Base-by-base conservation (phyloP, 2,113 vertebrate species). In the Cygnus atratus region DNA sequence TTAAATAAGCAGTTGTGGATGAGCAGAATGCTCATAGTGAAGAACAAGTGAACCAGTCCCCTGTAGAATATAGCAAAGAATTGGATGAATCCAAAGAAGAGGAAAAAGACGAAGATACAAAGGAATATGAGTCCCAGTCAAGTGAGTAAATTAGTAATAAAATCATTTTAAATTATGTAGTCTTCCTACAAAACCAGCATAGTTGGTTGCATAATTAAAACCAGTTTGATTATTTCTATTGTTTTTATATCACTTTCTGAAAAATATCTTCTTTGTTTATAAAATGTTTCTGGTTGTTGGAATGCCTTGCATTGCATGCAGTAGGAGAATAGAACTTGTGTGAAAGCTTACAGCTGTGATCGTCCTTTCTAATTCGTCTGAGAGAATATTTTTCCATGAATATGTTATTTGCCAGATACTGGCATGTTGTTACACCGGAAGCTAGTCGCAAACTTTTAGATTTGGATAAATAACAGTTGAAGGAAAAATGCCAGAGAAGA, bases 51-150 rank as follows among this genome's bases (percentile, higher is more conserved):
- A 98, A 97, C 61, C 98, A 98, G 6, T 98, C 99, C 6, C 97
- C 98, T 0, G 54, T 98, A 70, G 98, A 98, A 61, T 98, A 99
- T 82, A 98, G 96, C 90, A 99, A 99, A 96, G 99, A 99, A 95
- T 96, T 98, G 91, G 98, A 99, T 26, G 99, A 99, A 76, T 98
- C 98, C 93, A 98, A 98, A 92, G 98, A 99, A 84, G 98, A 98
- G 3, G 98, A 99, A 91, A 99, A 99, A 94, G 99, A 99, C 1
- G 99, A 99, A 86, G 99, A 99, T 95, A 98, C 98, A 22, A 99
- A 98, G 94, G 99, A 99, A 33, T 97, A 97, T 71, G 98, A 98
- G 84, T 94, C 97, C 6, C 94, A 98, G 35, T 93, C 98, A 46
- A 96, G 99, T 99, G 89, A 98, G 98, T 97, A 65, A 76, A 87